phyloP scores from a whole-genome alignment of 1,140 invertebrate species.

The Megalonaias nervosa region DNA sequence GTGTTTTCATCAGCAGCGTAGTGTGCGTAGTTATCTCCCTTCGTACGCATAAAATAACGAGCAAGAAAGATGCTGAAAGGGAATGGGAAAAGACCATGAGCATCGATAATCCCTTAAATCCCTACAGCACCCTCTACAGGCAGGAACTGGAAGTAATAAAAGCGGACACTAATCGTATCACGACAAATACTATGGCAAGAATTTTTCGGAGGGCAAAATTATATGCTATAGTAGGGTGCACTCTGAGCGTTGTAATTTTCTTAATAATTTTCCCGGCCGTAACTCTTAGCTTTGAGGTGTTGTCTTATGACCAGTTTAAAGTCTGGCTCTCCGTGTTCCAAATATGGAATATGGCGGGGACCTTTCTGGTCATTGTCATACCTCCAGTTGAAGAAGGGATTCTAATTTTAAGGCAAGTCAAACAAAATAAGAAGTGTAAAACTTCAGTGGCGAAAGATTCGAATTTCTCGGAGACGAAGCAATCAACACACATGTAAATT shows the following conservation, averaged over 20 bases:
- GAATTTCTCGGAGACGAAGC: too few species aligned
- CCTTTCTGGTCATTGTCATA: conserved; percentile 48
- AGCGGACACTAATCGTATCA: conserved; percentile 6
- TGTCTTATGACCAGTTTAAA: conserved; percentile 43
- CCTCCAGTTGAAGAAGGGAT: conserved; percentile 55
- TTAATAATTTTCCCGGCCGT: conserved; percentile 50
- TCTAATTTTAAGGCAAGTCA: conserved; percentile 21
- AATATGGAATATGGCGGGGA: conserved; percentile 46
- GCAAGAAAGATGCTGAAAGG: conserved; percentile 25
- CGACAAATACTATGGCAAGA: conserved; percentile 16
- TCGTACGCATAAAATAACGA: conserved; percentile 19
- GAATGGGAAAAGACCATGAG: conserved; percentile 68
- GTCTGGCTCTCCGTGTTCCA: conserved; percentile 45
- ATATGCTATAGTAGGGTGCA: conserved; percentile 43
- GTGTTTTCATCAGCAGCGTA: conserved; percentile 13
- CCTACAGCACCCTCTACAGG: conserved; percentile 62
- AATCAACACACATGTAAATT: too few species aligned
- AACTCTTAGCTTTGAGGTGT: conserved; percentile 42
- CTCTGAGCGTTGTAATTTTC: conserved; percentile 42
- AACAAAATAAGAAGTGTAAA: conserved; percentile 9
- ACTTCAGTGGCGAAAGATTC: too few species aligned
- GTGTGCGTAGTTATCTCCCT: conserved; percentile 32
- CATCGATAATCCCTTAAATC: conserved; percentile 70
- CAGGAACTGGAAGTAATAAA: conserved; percentile 45
- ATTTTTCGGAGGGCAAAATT: conserved; percentile 49